Base-by-base conservation (phyloP, 2,888 invertebrate genomes). In the Drosophila flavopinicola region DNA sequence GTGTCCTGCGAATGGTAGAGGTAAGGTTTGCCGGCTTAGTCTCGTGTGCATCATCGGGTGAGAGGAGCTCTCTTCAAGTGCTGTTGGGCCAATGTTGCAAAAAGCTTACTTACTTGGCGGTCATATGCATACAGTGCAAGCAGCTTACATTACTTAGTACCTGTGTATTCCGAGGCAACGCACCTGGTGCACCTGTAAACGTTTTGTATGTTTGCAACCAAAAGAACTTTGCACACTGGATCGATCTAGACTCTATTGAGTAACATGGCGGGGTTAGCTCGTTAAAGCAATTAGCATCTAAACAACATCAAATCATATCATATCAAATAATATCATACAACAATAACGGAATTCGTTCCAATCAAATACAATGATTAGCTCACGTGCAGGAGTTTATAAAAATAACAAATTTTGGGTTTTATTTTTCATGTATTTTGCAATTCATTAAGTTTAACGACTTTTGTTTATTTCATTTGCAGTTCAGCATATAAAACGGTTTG, bases 171-270 rank as follows among this genome's bases (percentile, higher is more conserved):
- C 48, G 23, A 13, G 41, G 13, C 17, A 23, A 15, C n/a, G 2
- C 38, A 10, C 56, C 57, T 6, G 32, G 11, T 24, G 51, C 29
- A 71, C 66, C 79, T 85, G 77, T 67, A 83, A 87, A 85, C 63
- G 59, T 51, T 65, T 49, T 64, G 57, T 65, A 44, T 64, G 64
- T 79, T 84, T 84, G 80, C 80, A 80, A 80, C 86, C 80, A 80
- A 80, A 86, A 86, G 86, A 86, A 79, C 66, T 83, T 56, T 67
- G 60, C 66, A 54, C 57, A 67, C 53, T 66, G 66, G 48, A 39
- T 57, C 57, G 44, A 48, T 64, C 56, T 68, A 63, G 39, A n/a
- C n/a, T n/a, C n/a, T n/a, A n/a, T n/a, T n/a, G n/a, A 68, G 63
- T 74, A 54, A 58, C 57, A 58, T 58, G 47, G 75, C 57, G 51